A percentile compares a stretch with the other conserved stretches of the same genome.
These are phyloP conservation scores for Drosophila percnosoma DNA, from an alignment of 2,888 invertebrate genomes.

Conservation along the genomic window DNA sequence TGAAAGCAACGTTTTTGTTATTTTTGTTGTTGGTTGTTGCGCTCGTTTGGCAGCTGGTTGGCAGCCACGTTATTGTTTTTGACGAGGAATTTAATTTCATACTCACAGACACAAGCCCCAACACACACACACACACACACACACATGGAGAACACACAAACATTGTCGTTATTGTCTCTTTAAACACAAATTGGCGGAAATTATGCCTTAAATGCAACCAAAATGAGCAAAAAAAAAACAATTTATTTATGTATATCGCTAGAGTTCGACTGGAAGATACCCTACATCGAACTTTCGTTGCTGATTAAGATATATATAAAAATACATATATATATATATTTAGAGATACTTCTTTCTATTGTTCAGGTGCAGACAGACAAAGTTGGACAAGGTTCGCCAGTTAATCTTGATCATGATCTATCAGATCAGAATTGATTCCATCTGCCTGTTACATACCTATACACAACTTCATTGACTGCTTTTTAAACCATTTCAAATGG, in stretches of 20 bases:
- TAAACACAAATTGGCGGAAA: slow-evolving; percentile 57
- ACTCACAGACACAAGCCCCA: slow-evolving; percentile 37
- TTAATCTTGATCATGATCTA: neutral
- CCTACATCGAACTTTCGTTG: neutral
- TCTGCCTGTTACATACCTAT: neutral
- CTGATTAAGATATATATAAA: neutral
- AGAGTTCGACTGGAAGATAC: slow-evolving; percentile 1
- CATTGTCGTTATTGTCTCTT: slow-evolving; percentile 7
- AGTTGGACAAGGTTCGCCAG: too few species aligned
- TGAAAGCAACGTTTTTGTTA: slow-evolving; percentile 28
- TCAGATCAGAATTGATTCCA: neutral
- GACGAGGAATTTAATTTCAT: slow-evolving; percentile 75
- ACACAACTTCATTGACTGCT: neutral
- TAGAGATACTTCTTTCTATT: neutral
- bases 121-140: slow-evolving; percentile 9
- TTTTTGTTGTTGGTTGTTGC: slow-evolving; percentile 17
- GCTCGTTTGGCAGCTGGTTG: slow-evolving; percentile 27
- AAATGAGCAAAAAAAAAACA: slow-evolving; percentile 11
- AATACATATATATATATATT: slow-evolving; percentile 9
- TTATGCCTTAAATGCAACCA: slow-evolving; percentile 52
- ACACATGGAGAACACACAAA: neutral
- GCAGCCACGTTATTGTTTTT: slow-evolving; percentile 71
- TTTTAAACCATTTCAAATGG: neutral
- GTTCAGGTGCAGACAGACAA: neutral
- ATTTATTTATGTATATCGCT: too few species aligned